These are phyloP conservation scores for Tenualosa thibaudeaui DNA, from an alignment of 2,797 vertebrate genomes.

Conservation along the genomic window DNA sequence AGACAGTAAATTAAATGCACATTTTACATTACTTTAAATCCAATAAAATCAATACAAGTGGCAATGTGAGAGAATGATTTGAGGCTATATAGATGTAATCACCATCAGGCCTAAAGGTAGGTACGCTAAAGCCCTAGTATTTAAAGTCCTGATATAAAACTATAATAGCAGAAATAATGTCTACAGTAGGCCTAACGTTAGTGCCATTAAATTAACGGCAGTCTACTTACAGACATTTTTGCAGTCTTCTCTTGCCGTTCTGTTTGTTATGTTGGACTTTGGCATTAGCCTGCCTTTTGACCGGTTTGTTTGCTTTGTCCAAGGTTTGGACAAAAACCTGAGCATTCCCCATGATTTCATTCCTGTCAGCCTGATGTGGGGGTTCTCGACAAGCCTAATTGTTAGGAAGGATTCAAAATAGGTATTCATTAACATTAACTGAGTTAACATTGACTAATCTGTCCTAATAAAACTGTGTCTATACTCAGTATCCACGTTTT, in stretches of 20 bases:
- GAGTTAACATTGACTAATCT: no score
- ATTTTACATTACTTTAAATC: neutral
- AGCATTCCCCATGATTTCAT: neutral
- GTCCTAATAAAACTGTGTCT: no score
- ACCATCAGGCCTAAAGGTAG: no score
- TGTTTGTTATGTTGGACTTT: slow-evolving; percentile 17
- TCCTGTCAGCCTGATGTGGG: neutral
- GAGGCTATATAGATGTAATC: no score
- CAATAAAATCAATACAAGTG: neutral
- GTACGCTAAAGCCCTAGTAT: neutral
- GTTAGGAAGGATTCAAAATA: no score
- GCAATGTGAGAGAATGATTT: neutral
- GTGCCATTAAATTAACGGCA: neutral
- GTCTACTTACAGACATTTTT: slow-evolving; percentile 11
- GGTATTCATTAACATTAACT: neutral
- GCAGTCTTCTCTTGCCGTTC: neutral
- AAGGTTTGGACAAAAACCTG: neutral
- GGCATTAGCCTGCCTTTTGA: neutral
- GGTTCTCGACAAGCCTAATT: no score
- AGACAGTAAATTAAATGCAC: neutral
- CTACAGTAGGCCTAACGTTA: no score
- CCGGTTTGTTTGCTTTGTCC: neutral
- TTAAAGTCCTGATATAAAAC: neutral
- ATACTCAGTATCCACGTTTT: no score
- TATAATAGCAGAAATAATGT: no score